phyloP scores from a whole-genome alignment of 2,888 invertebrate species.

The Epinotia nisella region DNA sequence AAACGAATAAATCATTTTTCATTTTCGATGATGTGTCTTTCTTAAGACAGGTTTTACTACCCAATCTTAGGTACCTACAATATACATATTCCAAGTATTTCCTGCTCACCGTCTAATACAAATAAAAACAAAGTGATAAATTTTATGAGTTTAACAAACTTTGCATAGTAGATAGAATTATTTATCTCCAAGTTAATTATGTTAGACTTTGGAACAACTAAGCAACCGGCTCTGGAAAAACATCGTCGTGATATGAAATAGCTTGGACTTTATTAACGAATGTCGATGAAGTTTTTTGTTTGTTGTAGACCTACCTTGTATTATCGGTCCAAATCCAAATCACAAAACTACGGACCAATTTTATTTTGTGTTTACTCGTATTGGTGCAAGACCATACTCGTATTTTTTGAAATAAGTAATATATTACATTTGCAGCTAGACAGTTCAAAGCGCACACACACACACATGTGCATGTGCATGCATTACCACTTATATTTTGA shows the following conservation, averaged over 20 bases:
- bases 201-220: constrained; percentile 2
- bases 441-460: no score
- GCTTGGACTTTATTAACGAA: constrained; percentile 9
- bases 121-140: constrained; percentile 28
- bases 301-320: not conserved
- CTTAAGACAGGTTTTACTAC: not conserved
- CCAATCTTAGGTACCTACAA: not conserved
- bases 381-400: no score
- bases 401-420: no score
- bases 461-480: no score
- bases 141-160: constrained; percentile 26
- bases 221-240: constrained; percentile 12
- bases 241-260: constrained; percentile 31
- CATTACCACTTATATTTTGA: no score
- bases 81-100: not conserved
- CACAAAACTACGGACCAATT: no score
- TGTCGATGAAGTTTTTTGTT: not conserved
- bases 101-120: constrained; percentile 21
- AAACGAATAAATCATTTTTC: no score
- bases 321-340: no score
- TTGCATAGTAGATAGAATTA: constrained; percentile 25
- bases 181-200: constrained; percentile 19
- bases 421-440: no score
- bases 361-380: no score
- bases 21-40: no score